Evolutionary conservation across 2,113 vertebrate species (phyloP).

Genomic region (Vulpes ferrilata): DNA sequence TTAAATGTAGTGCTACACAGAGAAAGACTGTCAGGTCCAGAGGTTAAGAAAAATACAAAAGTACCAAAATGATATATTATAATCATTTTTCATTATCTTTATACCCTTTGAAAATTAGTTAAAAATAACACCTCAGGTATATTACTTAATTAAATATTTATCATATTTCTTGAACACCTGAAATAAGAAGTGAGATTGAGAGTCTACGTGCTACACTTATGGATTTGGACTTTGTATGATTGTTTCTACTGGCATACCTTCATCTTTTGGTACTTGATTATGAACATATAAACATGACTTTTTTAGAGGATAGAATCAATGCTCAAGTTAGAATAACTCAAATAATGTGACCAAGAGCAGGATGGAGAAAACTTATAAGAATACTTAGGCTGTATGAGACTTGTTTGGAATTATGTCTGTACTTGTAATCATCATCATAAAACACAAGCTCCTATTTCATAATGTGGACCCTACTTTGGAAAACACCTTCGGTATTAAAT

Average conservation of each 20-base stretch:
- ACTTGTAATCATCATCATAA: not conserved
- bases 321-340: not conserved
- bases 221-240: not conserved
- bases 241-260: not conserved
- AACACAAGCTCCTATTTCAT: not conserved
- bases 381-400: not conserved
- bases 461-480: not conserved
- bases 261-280: not conserved
- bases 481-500: not conserved
- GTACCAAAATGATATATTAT: not conserved
- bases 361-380: not conserved
- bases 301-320: not conserved
- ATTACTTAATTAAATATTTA: not conserved
- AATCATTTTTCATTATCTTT: not conserved
- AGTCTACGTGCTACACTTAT: not conserved
- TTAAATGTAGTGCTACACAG: not conserved
- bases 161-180: not conserved
- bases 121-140: not conserved
- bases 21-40: not conserved
- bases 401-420: not conserved
- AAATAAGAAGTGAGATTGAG: not conserved
- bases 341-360: not conserved
- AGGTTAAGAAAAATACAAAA: slow-evolving; percentile 4
- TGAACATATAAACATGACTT: not conserved
- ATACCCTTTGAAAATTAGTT: not conserved